phyloP scores from a whole-genome alignment of 2,113 vertebrate species.

The Trinectes maculatus region DNA sequence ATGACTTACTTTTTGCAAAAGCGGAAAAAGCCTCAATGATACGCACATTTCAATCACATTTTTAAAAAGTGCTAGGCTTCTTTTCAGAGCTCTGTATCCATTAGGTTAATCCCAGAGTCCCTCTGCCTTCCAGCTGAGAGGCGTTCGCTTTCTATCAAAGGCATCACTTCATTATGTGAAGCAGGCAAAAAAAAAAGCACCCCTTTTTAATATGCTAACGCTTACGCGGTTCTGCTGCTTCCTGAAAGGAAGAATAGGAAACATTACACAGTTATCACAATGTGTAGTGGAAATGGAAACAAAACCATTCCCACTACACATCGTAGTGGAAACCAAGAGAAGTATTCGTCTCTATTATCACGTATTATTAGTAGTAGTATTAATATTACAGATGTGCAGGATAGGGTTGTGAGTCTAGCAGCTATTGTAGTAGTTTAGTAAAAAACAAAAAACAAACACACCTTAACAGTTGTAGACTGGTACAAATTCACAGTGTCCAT shows the following conservation, averaged over 20 bases:
- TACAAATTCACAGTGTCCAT: too few species aligned
- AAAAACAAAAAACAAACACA: too few species aligned
- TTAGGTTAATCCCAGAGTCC: conserved; percentile 8
- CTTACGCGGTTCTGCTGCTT: conserved; percentile 12
- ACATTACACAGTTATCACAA: conserved; percentile 3
- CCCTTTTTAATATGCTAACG: background rate
- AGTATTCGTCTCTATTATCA: background rate
- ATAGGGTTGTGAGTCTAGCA: background rate
- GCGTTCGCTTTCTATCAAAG: conserved; percentile 24
- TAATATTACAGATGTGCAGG: background rate
- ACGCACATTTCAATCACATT: background rate
- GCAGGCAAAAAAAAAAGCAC: conserved; percentile 16
- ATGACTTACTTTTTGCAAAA: background rate
- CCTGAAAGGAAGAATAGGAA: conserved; percentile 7
- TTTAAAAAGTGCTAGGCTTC: conserved; percentile 10
- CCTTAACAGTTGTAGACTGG: too few species aligned
- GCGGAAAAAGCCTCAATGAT: background rate
- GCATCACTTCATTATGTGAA: conserved; percentile 14
- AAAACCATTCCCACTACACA: too few species aligned
- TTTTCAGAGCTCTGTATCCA: background rate
- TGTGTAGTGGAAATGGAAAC: background rate
- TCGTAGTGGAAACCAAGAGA: too few species aligned
- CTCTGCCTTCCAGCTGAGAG: conserved; percentile 3
- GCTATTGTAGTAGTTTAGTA: background rate
- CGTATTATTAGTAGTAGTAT: background rate